Evolutionary conservation across 1,140 invertebrate genomes (phyloP).

Genomic region (Onthophagus taurus): DNA sequence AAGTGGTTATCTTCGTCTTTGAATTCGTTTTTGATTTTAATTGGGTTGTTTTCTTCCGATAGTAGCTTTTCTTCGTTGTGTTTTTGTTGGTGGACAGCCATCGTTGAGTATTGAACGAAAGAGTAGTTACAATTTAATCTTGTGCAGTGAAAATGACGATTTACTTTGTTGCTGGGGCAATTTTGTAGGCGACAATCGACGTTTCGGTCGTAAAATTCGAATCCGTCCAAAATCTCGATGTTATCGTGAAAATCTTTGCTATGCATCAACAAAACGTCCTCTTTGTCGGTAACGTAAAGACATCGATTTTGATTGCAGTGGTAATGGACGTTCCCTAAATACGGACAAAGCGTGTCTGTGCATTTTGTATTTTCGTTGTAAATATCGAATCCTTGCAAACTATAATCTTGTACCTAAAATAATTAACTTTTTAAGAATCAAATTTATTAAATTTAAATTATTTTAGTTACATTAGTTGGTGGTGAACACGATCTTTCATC

Average conservation of each 20-base stretch:
- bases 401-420: constrained; percentile 26
- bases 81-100: constrained; percentile 62
- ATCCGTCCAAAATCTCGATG: constrained; percentile 70
- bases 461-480: constrained; percentile 23
- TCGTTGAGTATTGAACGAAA: constrained; percentile 64
- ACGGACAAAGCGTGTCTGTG: constrained; percentile 45
- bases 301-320: constrained; percentile 71
- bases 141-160: constrained; percentile 70
- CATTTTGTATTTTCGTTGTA: constrained; percentile 36
- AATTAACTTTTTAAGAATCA: not conserved
- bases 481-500: constrained; percentile 31
- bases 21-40: constrained; percentile 22
- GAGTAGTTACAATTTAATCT: constrained; percentile 63
- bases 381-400: constrained; percentile 32
- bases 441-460: not conserved
- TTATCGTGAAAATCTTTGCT: constrained; percentile 76
- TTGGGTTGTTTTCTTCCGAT: constrained; percentile 15
- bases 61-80: constrained; percentile 39
- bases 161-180: constrained; percentile 54
- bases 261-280: constrained; percentile 42
- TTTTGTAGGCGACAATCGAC: constrained; percentile 62
- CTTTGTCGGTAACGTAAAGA: constrained; percentile 40
- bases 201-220: constrained; percentile 69
- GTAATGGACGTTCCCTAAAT: constrained; percentile 48
- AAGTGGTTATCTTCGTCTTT: constrained; percentile 4